These are phyloP conservation scores for Oscheius sp. DNA, from an alignment of 2,888 invertebrate species.

Conservation along the genomic window DNA sequence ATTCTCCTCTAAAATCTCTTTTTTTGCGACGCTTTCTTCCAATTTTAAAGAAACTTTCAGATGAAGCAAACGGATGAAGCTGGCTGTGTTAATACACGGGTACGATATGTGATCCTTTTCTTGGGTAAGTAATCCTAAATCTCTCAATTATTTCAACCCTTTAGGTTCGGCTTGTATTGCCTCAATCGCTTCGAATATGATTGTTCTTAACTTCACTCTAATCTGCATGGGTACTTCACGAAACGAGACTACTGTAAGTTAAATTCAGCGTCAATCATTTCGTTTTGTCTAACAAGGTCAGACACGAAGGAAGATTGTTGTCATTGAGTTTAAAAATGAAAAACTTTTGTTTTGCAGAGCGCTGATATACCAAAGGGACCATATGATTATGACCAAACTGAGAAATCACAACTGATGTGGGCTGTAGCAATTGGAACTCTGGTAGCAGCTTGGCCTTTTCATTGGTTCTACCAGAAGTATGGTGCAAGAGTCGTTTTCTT, in stretches of 20 bases:
- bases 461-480: slow-evolving; percentile 59
- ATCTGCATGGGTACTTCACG: slow-evolving; percentile 58
- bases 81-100: slow-evolving; percentile 37
- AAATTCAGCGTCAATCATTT: background rate
- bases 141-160: background rate
- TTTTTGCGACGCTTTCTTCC: too few relatives aligned
- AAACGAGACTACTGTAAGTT: slow-evolving; percentile 18
- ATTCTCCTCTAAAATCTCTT: too few relatives aligned
- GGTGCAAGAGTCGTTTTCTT: slow-evolving; percentile 62
- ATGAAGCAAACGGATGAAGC: slow-evolving; percentile 7
- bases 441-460: slow-evolving; percentile 59
- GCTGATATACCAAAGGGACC: slow-evolving; percentile 14
- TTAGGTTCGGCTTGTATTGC: slow-evolving; percentile 57
- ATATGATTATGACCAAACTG: slow-evolving; percentile 40
- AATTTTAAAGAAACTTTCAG: background rate
- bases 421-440: slow-evolving; percentile 60
- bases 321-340: too few relatives aligned
- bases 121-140: slow-evolving; percentile 36
- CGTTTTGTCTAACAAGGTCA: background rate
- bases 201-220: slow-evolving; percentile 62
- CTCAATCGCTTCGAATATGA: slow-evolving; percentile 64
- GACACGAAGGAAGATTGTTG: background rate
- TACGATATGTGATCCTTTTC: slow-evolving; percentile 48
- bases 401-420: slow-evolving; percentile 58
- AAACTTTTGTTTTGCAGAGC: slow-evolving; percentile 5